Base-by-base conservation (phyloP, 2,113 vertebrate genomes). In the Butorides virescens region DNA sequence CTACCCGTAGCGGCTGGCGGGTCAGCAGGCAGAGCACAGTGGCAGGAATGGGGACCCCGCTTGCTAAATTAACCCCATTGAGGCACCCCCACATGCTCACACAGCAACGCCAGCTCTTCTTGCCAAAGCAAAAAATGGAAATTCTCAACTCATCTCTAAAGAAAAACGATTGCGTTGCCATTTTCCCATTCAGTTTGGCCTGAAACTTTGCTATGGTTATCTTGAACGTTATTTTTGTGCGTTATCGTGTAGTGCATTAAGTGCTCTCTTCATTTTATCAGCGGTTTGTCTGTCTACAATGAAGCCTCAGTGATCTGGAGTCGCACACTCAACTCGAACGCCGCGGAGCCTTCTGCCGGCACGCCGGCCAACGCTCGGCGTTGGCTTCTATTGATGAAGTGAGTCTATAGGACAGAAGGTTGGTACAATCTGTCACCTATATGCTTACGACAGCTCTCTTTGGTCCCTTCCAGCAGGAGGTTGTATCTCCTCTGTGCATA, bases 1-100 rank as follows among this genome's bases (percentile, higher is more conserved):
- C 46, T 27, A 2, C 62, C 46, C 2, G 2, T 37, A 8, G 10
- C 2, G 2, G 61, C 25, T 18, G 39, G 75, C 1, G 1, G 39
- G 13, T 26, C 2, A 0, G 82, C 29, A 22, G 80, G 52, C 37
- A 27, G 52, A 39, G 34, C 32, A 1, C 4, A 20, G 42, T 5
- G 34, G 52, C 46, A n/a, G 58, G 50, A 26, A 37, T 11, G 23
- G 52, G 37, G 15, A 30, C 39, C 23, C n/a, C 3, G 0, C 10
- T 36, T 26, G 30, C 62, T 49, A 3, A 16, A 5, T 27, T n/a
- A 32, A 49, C 76, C 68, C 47, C 26, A 4, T 42, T 1, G 5
- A 62, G 76, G 22, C 47, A 68, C 14, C 7, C 8, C n/a, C 68
- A 26, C 27, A 0, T 26, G 11, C 52, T 10, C 15, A 37, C 46